Conservation (phyloP, 2,797 vertebrate genomes). For the Gadopsis marmoratus region DNA sequence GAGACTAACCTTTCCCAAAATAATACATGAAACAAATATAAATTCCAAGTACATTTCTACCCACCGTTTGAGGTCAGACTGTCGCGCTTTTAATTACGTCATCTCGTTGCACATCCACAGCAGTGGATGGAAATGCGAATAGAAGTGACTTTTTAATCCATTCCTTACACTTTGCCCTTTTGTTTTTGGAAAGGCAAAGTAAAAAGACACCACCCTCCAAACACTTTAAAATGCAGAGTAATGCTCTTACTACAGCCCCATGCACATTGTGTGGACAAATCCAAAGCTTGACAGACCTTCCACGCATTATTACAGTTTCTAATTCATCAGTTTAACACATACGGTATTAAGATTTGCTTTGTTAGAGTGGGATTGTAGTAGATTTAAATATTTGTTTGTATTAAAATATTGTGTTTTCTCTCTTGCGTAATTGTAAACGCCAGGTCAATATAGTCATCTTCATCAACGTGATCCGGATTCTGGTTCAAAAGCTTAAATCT, state of each 20-base stretch:
- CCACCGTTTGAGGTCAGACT: too few relatives aligned
- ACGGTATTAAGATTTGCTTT: background rate
- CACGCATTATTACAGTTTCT: too few relatives aligned
- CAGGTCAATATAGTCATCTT: constrained; percentile 93
- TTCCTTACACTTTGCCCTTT: too few relatives aligned
- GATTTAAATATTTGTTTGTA: background rate
- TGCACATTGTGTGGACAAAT: background rate
- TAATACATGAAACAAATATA: too few relatives aligned
- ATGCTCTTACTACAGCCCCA: background rate
- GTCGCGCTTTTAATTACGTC: too few relatives aligned
- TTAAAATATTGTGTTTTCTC: background rate
- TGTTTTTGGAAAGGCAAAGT: too few relatives aligned
- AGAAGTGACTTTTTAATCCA: too few relatives aligned
- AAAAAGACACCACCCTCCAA: background rate
- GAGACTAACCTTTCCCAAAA: too few relatives aligned
- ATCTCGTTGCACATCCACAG: too few relatives aligned
- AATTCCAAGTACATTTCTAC: too few relatives aligned
- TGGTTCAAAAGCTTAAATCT: constrained; percentile 90
- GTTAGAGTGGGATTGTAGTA: background rate
- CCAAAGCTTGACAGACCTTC: too few relatives aligned
- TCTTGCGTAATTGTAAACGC: background rate
- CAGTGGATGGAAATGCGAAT: too few relatives aligned
- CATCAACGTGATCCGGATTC: constrained; percentile 90
- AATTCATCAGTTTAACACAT: background rate
- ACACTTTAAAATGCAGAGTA: background rate